Conservation (phyloP, 2,113 vertebrate genomes). For the Propithecus coquereli region DNA sequence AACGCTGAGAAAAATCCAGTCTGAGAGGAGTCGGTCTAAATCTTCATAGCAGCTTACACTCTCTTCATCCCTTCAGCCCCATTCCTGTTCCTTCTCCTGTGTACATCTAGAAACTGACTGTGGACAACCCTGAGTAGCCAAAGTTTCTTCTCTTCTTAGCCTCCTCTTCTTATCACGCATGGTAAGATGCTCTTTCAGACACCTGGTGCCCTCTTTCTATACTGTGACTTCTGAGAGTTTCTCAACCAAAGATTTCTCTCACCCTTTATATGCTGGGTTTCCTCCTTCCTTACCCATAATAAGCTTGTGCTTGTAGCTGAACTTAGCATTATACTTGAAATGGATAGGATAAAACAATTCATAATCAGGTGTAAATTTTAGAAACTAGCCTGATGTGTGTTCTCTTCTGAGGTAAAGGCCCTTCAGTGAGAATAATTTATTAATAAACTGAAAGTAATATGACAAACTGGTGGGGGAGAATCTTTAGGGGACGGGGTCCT, state of each 20-base stretch:
- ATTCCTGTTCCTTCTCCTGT: neutral
- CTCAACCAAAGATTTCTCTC: neutral
- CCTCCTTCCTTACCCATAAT: neutral
- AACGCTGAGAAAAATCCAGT: neutral
- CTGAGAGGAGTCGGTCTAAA: neutral
- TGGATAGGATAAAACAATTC: neutral
- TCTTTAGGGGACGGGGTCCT: neutral
- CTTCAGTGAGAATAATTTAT: neutral
- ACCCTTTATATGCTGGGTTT: neutral
- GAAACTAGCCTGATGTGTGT: neutral
- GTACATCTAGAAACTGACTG: fast-evolving
- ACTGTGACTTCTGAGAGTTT: neutral
- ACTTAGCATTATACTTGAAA: neutral
- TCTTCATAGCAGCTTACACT: neutral
- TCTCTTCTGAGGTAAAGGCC: neutral
- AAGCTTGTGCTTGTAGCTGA: neutral
- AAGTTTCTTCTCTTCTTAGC: neutral
- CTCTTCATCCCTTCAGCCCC: neutral
- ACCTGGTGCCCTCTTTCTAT: neutral
- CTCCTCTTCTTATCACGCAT: fast-evolving
- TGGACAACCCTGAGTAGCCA: fast-evolving
- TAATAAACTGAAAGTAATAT: neutral
- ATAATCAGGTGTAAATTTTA: neutral
- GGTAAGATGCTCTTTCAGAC: neutral
- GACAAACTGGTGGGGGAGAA: neutral